Evolutionary conservation across 2,113 vertebrate species (phyloP), one percentile per base, ranked within the genome.

Genomic region (Pycnonotus jocosus): DNA sequence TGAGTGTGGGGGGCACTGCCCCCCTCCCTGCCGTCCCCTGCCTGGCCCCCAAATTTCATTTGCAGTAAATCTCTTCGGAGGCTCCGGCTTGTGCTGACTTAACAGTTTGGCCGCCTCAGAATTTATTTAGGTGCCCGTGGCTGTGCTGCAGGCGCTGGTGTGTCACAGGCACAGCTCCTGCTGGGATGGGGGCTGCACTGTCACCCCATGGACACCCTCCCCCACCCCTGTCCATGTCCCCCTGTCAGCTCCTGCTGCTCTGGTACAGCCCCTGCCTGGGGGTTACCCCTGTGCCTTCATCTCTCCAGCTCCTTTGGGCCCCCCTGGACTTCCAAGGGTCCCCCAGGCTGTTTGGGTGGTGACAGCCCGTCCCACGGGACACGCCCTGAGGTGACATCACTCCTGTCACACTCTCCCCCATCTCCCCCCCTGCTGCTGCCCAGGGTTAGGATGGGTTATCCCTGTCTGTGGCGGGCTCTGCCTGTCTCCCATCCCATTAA

Each of bases 1-100:
- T 99, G 97, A 99, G 99, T 98, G 48, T 20, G 7, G 80, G 81
- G 93, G 76, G 31, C 54, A 4, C 22, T 3, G 7, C 2, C 7
- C 15, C 15, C 11, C 8, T 74, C 42, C 42, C 7, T 72, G 31
- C 50, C 8, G 0, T 22, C 10, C 4, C 57, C 44, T 64, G 86
- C 77, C 89, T 88, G 23, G 0, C 56, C 70, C 88, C 90, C 74
- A 57, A 10, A 7, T 86, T 94, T 81, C 94, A 96, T 97, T 96
- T 95, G 93, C 90, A 94, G 96, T 95, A 96, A 91, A 96, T 96
- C 97, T 96, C 86, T 30, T 30, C 0, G 3, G 74, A 90, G 72
- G 92, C 93, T 74, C 69, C 0, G 1, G 24, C 78, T 93, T 61
- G 42, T 93, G 92, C 96, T 93, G 96, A 94, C 86, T 96, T 35